Conservation (phyloP, 2,113 vertebrate species). For the Galbula dea region DNA sequence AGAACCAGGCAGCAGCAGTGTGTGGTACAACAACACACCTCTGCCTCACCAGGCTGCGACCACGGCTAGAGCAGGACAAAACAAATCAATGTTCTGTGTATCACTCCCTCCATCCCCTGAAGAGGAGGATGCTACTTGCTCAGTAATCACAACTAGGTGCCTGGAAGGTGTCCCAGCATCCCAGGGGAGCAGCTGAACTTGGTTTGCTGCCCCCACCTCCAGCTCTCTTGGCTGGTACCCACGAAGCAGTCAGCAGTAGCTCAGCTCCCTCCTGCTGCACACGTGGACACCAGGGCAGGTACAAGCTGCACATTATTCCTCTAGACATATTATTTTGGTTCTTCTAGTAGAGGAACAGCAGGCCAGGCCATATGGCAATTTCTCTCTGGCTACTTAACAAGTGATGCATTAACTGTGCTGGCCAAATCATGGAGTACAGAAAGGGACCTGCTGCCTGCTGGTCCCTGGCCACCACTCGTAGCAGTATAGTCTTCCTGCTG, state of each 20-base stretch:
- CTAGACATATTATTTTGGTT: background rate
- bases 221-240: background rate
- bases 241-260: background rate
- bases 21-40: background rate
- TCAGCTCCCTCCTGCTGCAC: background rate
- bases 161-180: background rate
- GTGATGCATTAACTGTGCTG: background rate
- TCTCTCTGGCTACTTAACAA: background rate
- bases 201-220: background rate
- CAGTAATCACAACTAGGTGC: background rate
- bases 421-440: background rate
- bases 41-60: background rate
- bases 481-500: background rate
- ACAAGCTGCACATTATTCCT: background rate
- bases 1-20: rapidly evolving
- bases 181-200: rapidly evolving
- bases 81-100: too few relatives aligned
- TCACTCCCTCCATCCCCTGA: background rate
- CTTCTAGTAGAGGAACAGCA: conserved; percentile 26
- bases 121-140: background rate
- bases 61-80: rapidly evolving
- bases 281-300: rapidly evolving
- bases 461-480: background rate
- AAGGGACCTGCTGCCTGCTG: background rate
- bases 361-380: conserved; percentile 35